Evolutionary conservation across 2,797 vertebrate species (phyloP).

Genomic region (Cyclura pinguis): DNA sequence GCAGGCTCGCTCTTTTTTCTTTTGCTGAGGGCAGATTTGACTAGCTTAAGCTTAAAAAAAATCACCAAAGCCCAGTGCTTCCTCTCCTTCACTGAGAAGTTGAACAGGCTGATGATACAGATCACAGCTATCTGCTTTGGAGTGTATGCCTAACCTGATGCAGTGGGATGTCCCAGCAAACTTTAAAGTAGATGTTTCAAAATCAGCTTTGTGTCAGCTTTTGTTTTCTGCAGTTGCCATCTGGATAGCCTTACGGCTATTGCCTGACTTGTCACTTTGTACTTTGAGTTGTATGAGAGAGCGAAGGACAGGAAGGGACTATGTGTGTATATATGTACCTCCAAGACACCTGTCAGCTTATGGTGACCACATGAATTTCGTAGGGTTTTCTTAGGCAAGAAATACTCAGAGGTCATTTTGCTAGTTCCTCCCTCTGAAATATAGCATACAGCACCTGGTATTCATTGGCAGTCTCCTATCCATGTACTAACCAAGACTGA

Average conservation of each 20-base stretch:
- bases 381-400: no score
- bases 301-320: background rate
- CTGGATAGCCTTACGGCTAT: background rate
- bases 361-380: background rate
- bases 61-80: constrained; percentile 67
- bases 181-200: background rate
- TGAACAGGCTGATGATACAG: constrained; percentile 62
- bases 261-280: background rate
- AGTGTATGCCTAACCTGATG: background rate
- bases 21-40: constrained; percentile 57
- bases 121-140: constrained; percentile 57
- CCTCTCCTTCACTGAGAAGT: constrained; percentile 61
- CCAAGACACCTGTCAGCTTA: no score
- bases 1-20: constrained; percentile 23
- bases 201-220: background rate
- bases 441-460: no score
- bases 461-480: no score
- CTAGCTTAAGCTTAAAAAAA: constrained; percentile 60
- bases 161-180: background rate
- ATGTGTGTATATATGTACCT: background rate
- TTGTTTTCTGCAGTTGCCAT: background rate
- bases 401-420: no score
- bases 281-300: background rate
- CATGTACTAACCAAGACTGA: no score
- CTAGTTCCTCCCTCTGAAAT: no score